Base-by-base conservation (phyloP, 2,113 vertebrate species). In the Petroica traversi region DNA sequence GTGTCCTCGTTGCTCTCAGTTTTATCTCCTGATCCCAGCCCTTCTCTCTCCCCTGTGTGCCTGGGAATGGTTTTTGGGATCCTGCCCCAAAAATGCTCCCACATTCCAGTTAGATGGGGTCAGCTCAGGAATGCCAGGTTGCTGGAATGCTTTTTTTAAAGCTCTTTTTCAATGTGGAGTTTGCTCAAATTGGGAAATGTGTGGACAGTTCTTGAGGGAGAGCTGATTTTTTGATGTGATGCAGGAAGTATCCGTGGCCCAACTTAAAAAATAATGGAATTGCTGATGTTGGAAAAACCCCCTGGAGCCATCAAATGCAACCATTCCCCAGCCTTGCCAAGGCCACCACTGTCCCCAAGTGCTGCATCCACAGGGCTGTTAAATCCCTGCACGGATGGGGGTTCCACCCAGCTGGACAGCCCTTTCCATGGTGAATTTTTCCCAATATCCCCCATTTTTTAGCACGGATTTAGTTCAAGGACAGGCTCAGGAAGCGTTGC, bases 381-480 rank as follows among this genome's bases (percentile, higher is more conserved):
- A 3, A 33, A 38, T 5, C 38, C 46, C 46, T 20, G 5, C 20
- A 1, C 38, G 59, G 45, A 3, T 18, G 59, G 31, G 24, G 5
- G 7, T 4, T 49, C 52, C 78, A 24, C 8, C 19, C 5, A 51
- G 58, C 74, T 19, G 48, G 14, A 5, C 52, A 54, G 4, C 28
- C 18, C 57, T 40, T 25, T 5, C 74, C 74, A 5, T 0, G 29
- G 0, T 1, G 40, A 3, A 4, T 2, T 55, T 34, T 31, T 7
- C 75, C 41, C 34, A 2, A 9, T 3, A 11, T 34, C n/a, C 40
- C 58, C 9, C 49, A 19, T 5, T 43, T 8, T 46, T 14, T 8
- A 45, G 33, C 58, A 2, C 19, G 40, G 77, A 82, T 85, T n/a
- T 33, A 85, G 81, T 38, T 92, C 89, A 96, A 92, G 95, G 92